Percentiles rank a stretch among this genome's conserved stretches.
Evolutionary conservation across 2,113 vertebrate species (phyloP).

Genomic region (Aegotheles bennettii): DNA sequence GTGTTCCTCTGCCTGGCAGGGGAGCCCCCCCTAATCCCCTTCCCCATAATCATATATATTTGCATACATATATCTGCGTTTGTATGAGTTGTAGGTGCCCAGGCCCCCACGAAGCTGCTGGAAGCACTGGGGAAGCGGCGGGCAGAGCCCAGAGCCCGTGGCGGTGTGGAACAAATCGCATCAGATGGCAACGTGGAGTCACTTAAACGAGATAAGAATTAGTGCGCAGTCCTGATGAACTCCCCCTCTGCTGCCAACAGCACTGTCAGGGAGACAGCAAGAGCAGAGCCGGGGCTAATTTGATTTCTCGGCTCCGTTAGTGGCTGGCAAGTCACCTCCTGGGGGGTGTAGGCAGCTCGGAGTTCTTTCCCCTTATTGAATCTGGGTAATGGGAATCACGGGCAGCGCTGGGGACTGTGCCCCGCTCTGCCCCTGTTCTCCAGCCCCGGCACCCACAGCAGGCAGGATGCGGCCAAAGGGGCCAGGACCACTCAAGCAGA

Average conservation of each 20-base stretch:
- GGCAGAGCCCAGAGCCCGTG: slow-evolving; percentile 9
- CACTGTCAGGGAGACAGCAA: slow-evolving; percentile 64
- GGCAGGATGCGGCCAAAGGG: neutral
- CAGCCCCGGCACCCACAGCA: fast-evolving
- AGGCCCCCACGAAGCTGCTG: slow-evolving; percentile 33
- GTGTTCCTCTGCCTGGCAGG: neutral
- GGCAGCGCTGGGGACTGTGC: neutral
- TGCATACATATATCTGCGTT: fast-evolving
- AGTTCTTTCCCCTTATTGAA: slow-evolving; percentile 48
- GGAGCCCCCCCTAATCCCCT: fast-evolving
- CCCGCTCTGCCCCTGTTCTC: neutral
- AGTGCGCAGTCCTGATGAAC: slow-evolving; percentile 64
- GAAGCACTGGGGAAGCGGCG: neutral
- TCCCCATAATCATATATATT: neutral
- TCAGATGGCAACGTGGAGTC: slow-evolving; percentile 65
- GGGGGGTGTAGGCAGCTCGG: slow-evolving; percentile 30
- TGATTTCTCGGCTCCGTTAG: slow-evolving; percentile 69
- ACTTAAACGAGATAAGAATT: slow-evolving; percentile 73
- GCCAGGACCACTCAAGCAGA: neutral
- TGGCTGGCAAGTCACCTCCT: slow-evolving; percentile 64
- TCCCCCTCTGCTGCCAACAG: slow-evolving; percentile 57
- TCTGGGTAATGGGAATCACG: slow-evolving; percentile 55
- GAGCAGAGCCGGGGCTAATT: slow-evolving; percentile 71
- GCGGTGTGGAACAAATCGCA: slow-evolving; percentile 60
- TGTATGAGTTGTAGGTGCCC: neutral